Evolutionary conservation across 2,113 vertebrate genomes (phyloP).

Genomic region (Cavia aperea): DNA sequence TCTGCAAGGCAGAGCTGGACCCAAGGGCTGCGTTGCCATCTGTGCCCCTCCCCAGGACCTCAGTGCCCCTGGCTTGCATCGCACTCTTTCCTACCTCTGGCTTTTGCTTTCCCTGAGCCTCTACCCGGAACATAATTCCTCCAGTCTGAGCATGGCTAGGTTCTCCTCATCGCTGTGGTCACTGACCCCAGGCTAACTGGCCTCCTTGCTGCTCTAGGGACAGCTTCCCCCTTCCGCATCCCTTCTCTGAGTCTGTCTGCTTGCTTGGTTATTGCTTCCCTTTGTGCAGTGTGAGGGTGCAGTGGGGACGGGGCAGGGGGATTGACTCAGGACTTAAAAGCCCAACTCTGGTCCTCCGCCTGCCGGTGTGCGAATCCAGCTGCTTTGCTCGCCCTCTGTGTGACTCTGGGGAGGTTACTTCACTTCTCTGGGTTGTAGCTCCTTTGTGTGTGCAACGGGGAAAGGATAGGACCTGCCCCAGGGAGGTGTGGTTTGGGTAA

Average conservation of each 20-base stretch:
- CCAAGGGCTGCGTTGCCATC: background rate
- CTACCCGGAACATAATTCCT: background rate
- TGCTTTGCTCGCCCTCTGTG: background rate
- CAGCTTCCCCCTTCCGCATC: rapidly evolving
- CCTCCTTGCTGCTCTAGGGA: background rate
- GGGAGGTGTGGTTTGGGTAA: background rate
- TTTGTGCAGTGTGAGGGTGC: background rate
- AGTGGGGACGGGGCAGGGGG: background rate
- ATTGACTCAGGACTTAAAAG: background rate
- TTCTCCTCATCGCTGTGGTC: background rate
- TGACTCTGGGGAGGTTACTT: background rate
- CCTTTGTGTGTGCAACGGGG: background rate
- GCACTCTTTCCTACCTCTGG: background rate
- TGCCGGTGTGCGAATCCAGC: rapidly evolving
- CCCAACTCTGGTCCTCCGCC: background rate
- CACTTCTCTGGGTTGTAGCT: background rate
- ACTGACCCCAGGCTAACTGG: background rate
- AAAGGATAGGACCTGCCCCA: background rate
- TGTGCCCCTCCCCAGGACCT: rapidly evolving
- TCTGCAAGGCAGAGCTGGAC: background rate
- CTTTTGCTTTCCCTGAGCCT: background rate
- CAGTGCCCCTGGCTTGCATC: background rate
- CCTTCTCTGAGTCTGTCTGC: background rate
- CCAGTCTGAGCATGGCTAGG: background rate
- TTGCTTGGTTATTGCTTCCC: background rate